Base-by-base conservation (phyloP, 2,797 vertebrate genomes). In the Neoniphon sammara region DNA sequence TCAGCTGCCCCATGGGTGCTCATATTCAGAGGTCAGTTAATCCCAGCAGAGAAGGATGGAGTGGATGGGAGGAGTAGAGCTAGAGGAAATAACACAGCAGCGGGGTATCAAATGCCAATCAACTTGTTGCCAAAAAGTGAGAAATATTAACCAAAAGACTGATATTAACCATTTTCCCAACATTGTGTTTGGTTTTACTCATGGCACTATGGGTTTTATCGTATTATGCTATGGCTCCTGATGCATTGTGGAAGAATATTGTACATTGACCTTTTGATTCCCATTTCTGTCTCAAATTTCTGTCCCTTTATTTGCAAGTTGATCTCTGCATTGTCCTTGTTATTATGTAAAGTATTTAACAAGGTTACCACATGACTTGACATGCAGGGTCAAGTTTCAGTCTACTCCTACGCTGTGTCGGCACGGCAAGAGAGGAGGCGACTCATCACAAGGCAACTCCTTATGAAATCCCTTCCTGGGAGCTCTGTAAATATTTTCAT, bases 401-500 rank as follows among this genome's bases (percentile, higher is more conserved):
- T 82, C 34, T 58, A 62, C 85, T 91, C 88, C 89, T 67, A 76
- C 71, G 78, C 80, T 69, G 60, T 73, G 27, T 83, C 65, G 72
- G 73, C 72, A 74, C 60, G 70, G 85, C 63, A 67, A 70, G 70
- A 62, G 73, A 85, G 85, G 87, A 87, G 87, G 78, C 46, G 30
- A 55, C 78, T 75, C 73, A 60, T 73, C 81, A 73, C 68, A 23
- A 73, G 77, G 73, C 77, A 57, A 60, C 85, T 89, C 79, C 86
- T 94, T 92, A 93, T 94, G 88, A 94, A 93, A 91, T 87, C 86
- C 79, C 81, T 81, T 91, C 77, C 79, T 74, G 80, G 88, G 88
- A 89, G 89, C 82, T 93, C 73, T 89, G 92, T 93, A 91, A 94
- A 94, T 93, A 93, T 93, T 93, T 91, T 91, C 80, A 81, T 87